These are phyloP conservation scores for Mobula hypostoma DNA, from an alignment of 2,113 vertebrate genomes.

Conservation along the genomic window DNA sequence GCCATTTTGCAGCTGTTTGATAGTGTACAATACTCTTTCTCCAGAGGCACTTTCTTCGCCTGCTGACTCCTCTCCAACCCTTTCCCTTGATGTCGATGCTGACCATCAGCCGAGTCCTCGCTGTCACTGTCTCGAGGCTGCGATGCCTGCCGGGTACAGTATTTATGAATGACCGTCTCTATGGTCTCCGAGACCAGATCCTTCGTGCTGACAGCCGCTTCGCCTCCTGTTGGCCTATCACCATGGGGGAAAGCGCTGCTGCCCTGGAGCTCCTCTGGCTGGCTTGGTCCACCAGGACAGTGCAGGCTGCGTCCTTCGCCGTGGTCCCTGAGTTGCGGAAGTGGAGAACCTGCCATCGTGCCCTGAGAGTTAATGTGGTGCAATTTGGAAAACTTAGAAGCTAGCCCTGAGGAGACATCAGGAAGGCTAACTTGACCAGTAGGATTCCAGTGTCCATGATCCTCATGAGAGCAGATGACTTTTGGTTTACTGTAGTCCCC, in stretches of 20 bases:
- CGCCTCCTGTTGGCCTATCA: no score
- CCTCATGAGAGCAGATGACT: neutral
- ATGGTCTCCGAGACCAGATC: conserved; percentile 54
- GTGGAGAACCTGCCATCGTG: conserved; percentile 48
- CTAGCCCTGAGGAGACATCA: conserved; percentile 55
- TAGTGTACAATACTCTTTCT: no score
- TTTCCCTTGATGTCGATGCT: neutral
- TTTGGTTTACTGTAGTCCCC: neutral
- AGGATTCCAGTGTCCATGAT: conserved; percentile 42
- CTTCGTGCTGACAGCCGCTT: neutral
- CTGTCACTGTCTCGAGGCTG: conserved; percentile 49
- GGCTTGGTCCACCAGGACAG: neutral
- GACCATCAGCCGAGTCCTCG: conserved; percentile 42
- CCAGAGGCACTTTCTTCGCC: neutral
- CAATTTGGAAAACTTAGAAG: conserved; percentile 47
- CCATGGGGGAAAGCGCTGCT: neutral
- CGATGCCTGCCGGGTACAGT: conserved; percentile 50
- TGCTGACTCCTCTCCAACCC: no score
- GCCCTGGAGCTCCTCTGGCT: neutral
- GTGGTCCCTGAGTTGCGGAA: conserved; percentile 52
- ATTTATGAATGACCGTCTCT: conserved; percentile 68
- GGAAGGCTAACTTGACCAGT: conserved; percentile 47
- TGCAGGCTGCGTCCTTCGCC: conserved; percentile 41
- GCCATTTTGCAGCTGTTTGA: neutral
- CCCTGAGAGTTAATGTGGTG: conserved; percentile 54